Base-by-base conservation (phyloP, 1,140 invertebrate species). In the Leptinotarsa defecta region DNA sequence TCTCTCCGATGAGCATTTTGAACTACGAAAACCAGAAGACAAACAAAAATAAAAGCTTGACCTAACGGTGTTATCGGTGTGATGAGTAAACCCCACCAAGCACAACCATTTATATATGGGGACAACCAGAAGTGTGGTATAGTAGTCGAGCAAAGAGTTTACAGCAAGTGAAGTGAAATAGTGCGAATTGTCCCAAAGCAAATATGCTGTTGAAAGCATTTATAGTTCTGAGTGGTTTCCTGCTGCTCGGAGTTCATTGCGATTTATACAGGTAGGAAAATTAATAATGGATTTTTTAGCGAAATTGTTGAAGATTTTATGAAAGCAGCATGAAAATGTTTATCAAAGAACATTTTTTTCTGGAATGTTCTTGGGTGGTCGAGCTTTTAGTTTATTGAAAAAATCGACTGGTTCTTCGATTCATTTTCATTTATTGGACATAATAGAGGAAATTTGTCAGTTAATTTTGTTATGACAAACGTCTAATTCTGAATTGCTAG, bases 31-130 rank as follows among this genome's bases (percentile, higher is more conserved):
- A 57, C 11, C 52, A 57, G 22, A 68, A 43, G 65, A 68, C 43
- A 68, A 68, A 68, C 65, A 68, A 68, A 68, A 43, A 24, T 34
- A 43, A 68, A 24, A 43, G 22, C 22, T 17, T 34, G 70, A 62
- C 70, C 70, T 71, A 71, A 71, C 70, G 70, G 70, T 71, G 49
- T 71, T 71, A 71, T 71, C 70, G 49, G 22, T 52, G 24, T 24
- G n/a, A 71, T 24, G 49, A 71, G 24, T n/a, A 24, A 20, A 57
- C 70, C 70, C 70, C 70, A 61, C 70, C 70, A 71, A 24, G 13
- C 24, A 24, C 17, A 24, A 34, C 17, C 57, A 52, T 71, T 61
- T 71, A 71, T 71, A 71, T 71, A 71, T 71, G 49, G 57, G 24
- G 22, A 52, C 70, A 22, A 22, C 52, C 22, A 19, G 49, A 62